Evolutionary conservation across 2,113 vertebrate genomes (phyloP), one percentile per base, ranked within the genome.

Genomic region (Halichoerus grypus): DNA sequence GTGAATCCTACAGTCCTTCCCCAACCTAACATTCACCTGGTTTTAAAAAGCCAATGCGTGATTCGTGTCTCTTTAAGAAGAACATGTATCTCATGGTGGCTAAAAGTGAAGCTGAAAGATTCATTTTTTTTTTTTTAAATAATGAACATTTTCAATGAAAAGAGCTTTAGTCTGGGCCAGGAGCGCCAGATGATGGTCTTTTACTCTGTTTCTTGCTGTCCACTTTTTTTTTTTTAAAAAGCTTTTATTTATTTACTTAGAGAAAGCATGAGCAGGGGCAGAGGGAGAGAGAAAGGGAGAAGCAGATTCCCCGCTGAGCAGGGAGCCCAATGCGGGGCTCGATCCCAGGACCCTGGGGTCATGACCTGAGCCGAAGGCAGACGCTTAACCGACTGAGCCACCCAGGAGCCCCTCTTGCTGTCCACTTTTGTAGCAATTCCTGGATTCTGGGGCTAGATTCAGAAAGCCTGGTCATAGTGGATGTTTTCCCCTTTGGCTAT

Each of bases 401-500:
- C 31, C 63, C 63, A 33, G 31, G 63, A 5, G 14, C 31, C 31
- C 63, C 31, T 33, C 63, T 33, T 22, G 13, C 42, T 18, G 51
- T 19, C n/a, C 13, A 5, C 2, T 55, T 63, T 13, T 18, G 39
- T 12, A 39, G 42, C 74, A 26, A 33, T 28, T 26, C 63, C n/a
- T 36, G 81, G 84, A 18, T 36, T 46, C 89, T 15, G 21, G 55
- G 76, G 80, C 24, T 21, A 16, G 53, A 36, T 53, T 57, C 14
- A 1, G 89, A 83, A 55, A 42, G 55, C 74, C 80, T 13, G 88
- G 1, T 97, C 82, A 89, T 59, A 46, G 0, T 5, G 33, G 33
- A 13, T 57, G 59, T 95, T 89, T 42, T 55, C 6, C 36, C 76
- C 51, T 94, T 96, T 92, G 96, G 77, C 98, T 97, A 94, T 97